Conservation (phyloP, 2,797 vertebrate species). For the Betta splendens region DNA sequence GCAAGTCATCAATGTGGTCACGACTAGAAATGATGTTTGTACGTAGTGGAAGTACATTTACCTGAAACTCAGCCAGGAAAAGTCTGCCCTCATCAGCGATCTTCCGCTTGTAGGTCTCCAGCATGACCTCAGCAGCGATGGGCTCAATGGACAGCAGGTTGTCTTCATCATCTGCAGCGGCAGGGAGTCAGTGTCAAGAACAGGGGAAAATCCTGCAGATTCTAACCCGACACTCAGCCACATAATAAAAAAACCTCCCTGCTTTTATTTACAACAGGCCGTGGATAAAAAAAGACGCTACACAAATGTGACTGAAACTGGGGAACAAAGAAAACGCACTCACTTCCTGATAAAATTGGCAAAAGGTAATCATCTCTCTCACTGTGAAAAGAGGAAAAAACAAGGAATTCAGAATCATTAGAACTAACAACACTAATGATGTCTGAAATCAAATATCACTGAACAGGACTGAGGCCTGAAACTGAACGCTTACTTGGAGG, state of each 20-base stretch:
- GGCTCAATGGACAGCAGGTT: constrained; percentile 88
- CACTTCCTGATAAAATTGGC: constrained; percentile 70
- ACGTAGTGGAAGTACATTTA: constrained; percentile 68
- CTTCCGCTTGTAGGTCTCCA: constrained; percentile 91
- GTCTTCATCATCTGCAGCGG: constrained; percentile 84
- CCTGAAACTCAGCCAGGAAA: constrained; percentile 97
- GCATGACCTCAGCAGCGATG: constrained; percentile 84
- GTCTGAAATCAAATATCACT: neutral
- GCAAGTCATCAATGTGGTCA: too few species aligned
- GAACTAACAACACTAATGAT: too few species aligned
- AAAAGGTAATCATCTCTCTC: constrained; percentile 47
- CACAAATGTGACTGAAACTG: neutral
- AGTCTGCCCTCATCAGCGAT: constrained; percentile 92
- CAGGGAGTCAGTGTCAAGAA: neutral
- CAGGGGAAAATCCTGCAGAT: neutral
- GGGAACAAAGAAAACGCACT: constrained; percentile 34
- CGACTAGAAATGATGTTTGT: too few species aligned
- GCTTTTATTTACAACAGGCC: too few species aligned
- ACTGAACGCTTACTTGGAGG: constrained; percentile 77
- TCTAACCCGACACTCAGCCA: too few species aligned
- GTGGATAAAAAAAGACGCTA: neutral
- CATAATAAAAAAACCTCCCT: too few species aligned
- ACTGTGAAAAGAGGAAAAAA: constrained; percentile 48
- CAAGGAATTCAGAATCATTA: too few species aligned
- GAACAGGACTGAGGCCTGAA: neutral